Conservation (phyloP, 2,888 invertebrate species). For the Parapristionchus giblindavisi region DNA sequence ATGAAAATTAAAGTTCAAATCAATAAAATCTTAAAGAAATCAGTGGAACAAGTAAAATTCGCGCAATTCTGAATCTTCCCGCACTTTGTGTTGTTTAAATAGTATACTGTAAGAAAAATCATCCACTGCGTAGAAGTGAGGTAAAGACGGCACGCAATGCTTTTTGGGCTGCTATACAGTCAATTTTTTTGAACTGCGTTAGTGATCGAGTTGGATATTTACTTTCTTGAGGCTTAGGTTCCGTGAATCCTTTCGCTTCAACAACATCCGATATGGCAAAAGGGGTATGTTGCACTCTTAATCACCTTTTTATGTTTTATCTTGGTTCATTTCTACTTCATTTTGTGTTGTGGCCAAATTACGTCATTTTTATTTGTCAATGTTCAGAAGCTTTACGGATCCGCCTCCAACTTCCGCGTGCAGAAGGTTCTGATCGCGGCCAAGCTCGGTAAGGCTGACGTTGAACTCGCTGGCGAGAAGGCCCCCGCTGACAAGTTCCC, state of each 20-base stretch:
- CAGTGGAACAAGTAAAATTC: not conserved
- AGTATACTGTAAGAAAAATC: conserved; percentile 23
- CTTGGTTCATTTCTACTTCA: not conserved
- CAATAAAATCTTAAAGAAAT: not conserved
- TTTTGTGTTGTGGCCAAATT: not conserved
- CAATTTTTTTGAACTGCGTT: conserved; percentile 9
- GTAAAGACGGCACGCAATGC: not conserved
- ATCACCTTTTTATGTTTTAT: not conserved
- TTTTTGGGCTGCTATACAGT: conserved; percentile 35
- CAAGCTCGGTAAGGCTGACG: conserved; percentile 85
- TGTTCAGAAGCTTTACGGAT: conserved; percentile 92
- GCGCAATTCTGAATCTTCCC: conserved; percentile 2
- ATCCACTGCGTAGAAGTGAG: not conserved
- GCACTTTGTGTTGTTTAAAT: conserved; percentile 4
- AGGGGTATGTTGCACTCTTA: conserved; percentile 35
- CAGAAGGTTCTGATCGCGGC: conserved; percentile 97
- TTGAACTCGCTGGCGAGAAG: conserved; percentile 69
- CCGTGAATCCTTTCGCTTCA: conserved; percentile 30
- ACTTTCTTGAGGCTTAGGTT: conserved; percentile 29
- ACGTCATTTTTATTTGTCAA: not conserved
- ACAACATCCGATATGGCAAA: conserved; percentile 38
- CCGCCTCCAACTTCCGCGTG: conserved; percentile 96
- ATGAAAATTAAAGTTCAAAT: too few species aligned
- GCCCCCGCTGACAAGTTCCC: conserved; percentile 66
- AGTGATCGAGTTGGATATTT: not conserved